Evolutionary conservation across 2,797 vertebrate genomes (phyloP), one percentile per base, ranked within the genome.

Genomic region (Anguilla megastoma): DNA sequence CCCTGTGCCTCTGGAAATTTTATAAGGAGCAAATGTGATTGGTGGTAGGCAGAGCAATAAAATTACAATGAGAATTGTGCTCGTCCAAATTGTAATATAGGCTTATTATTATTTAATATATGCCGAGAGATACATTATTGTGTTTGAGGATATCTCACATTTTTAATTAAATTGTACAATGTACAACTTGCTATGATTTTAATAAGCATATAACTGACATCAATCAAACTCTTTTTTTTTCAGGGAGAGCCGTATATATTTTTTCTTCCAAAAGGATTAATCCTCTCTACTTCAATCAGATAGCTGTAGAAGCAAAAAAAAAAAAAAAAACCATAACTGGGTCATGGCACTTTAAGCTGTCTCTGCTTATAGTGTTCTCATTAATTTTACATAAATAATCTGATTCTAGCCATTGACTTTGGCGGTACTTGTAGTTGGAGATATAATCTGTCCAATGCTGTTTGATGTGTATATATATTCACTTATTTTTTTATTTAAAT

Each of bases 301-400:
- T 69, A 27, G 85, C 85, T n/a, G 87, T 54, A 82, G 84, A 79
- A 86, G 85, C 9, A 71, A 48, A 69, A 89, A 89, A 92, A 85
- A n/a, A 66, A n/a, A 89, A 89, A 92, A 85, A n/a, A 66, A 45
- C 3, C 52, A 91, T 92, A 60, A 45, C 84, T 89, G 52, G 60
- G 86, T 89, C 86, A 85, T 90, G 80, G 89, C 86, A 87, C 79
- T 86, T 90, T 87, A 86, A 88, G 90, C 90, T 58, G 82, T 33
- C 85, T 76, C 84, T 48, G 86, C 89, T 90, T 92, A 88, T 21
- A 60, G 84, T 90, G 86, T 91, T 89, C 91, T 93, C 91, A 91
- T 94, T 93, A 93, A 86, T 90, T 76, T 89, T 48, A 88, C 91
- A 92, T 89, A 91, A 89, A 90, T 89, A 91, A 88, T 89, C 74